Percentiles rank a stretch among this genome's conserved stretches.
Evolutionary conservation across 2,888 invertebrate species (phyloP).

Genomic region (Tuberolachnus salignus): DNA sequence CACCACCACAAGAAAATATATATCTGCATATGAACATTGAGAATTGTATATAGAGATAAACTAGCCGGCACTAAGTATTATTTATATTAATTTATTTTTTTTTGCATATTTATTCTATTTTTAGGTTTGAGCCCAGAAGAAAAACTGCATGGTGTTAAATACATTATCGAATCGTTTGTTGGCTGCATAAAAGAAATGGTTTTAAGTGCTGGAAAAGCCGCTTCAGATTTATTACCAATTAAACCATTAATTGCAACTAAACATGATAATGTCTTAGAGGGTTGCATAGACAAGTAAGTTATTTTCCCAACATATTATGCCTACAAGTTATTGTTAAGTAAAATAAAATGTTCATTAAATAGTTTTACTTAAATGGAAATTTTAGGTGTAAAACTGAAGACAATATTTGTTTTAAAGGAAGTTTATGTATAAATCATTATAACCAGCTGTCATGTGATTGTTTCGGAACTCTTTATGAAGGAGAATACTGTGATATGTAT

Average conservation of each 20-base stretch:
- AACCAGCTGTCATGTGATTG: slow-evolving; percentile 89
- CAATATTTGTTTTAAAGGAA: slow-evolving; percentile 86
- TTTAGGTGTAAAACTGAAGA: slow-evolving; percentile 75
- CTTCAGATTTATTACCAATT: slow-evolving; percentile 80
- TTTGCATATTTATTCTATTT: not conserved
- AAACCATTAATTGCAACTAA: slow-evolving; percentile 84
- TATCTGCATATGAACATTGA: too few species aligned
- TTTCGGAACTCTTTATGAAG: slow-evolving; percentile 89
- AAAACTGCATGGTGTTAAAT: slow-evolving; percentile 85
- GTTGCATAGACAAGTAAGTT: slow-evolving; percentile 76
- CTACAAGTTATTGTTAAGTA: not conserved
- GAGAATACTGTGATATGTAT: slow-evolving; percentile 87
- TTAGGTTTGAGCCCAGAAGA: slow-evolving; percentile 85
- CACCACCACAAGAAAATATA: too few species aligned
- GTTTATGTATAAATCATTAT: slow-evolving; percentile 90
- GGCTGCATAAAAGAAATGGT: slow-evolving; percentile 89
- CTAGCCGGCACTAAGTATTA: too few species aligned
- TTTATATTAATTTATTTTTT: too few species aligned
- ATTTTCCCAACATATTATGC: not conserved
- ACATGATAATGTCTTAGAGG: slow-evolving; percentile 87
- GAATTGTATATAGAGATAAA: too few species aligned
- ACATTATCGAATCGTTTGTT: slow-evolving; percentile 90
- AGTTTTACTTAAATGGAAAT: slow-evolving; percentile 8
- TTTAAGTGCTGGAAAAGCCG: slow-evolving; percentile 83
- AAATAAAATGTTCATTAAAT: not conserved